Conservation (phyloP, 2,888 invertebrate genomes). For the Cyaniris semiargus region DNA sequence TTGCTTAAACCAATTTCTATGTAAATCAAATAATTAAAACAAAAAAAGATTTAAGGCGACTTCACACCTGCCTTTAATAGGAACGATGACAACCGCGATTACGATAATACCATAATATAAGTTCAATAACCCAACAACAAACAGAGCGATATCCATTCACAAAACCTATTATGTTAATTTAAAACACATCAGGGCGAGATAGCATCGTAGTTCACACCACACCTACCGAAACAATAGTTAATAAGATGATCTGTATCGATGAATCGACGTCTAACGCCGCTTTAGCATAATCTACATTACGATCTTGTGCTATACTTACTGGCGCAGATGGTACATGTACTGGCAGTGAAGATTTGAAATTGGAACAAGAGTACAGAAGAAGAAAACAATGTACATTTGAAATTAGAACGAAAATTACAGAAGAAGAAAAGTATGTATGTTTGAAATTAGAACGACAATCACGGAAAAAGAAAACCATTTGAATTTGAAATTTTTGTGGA, state of each 20-base stretch:
- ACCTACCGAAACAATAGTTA: conserved; percentile 81
- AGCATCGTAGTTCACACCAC: conserved; percentile 79
- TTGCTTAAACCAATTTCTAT: neutral
- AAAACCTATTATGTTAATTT: conserved; percentile 81
- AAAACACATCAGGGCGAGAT: conserved; percentile 77
- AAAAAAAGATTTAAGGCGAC: conserved; percentile 15
- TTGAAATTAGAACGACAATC: too few species aligned
- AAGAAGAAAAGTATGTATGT: too few species aligned
- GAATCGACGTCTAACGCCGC: conserved; percentile 74
- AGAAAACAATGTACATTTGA: neutral
- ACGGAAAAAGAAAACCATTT: too few species aligned
- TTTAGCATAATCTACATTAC: conserved; percentile 77
- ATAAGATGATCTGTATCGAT: conserved; percentile 81
- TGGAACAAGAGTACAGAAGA: neutral
- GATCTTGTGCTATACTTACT: conserved; percentile 72
- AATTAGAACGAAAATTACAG: neutral
- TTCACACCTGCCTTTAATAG: conserved; percentile 10
- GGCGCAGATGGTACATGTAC: conserved; percentile 65
- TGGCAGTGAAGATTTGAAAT: conserved; percentile 5
- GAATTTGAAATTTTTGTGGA: too few species aligned
- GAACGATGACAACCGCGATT: neutral
- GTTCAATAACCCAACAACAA: conserved; percentile 58
- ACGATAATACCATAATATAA: conserved; percentile 7
- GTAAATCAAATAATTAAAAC: conserved; percentile 13
- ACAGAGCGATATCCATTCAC: conserved; percentile 76